Conservation (phyloP, 1,140 invertebrate species). For the Tetramorium parvispinum region DNA sequence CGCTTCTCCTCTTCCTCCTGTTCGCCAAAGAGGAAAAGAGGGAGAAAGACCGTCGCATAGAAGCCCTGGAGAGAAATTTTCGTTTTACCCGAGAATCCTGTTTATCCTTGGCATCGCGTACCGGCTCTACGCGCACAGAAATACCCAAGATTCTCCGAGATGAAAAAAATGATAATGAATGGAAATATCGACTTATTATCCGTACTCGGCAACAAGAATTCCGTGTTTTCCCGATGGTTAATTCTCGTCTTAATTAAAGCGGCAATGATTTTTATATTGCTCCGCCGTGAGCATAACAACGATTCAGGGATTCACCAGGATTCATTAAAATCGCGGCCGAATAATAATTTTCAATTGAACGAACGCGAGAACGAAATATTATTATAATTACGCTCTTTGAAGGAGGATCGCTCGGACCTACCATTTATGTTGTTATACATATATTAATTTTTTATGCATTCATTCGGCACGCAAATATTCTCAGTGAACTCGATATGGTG, state of each 20-base stretch:
- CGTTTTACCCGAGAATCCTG: conserved; percentile 72
- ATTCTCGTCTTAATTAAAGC: conserved; percentile 21
- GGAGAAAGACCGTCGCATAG: conserved; percentile 52
- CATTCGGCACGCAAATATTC: neutral
- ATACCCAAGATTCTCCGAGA: conserved; percentile 51
- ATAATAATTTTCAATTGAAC: conserved; percentile 35
- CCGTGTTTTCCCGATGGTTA: neutral
- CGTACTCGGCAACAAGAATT: conserved; percentile 17
- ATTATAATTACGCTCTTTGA: conserved; percentile 7
- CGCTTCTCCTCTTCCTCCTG: conserved; percentile 40
- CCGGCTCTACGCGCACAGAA: conserved; percentile 3
- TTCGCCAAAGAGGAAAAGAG: neutral
- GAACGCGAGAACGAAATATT: neutral
- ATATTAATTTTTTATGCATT: neutral
- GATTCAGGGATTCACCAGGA: conserved; percentile 16
- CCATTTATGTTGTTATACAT: neutral
- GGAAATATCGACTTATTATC: conserved; percentile 35
- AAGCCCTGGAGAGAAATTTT: conserved; percentile 73
- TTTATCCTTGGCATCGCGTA: conserved; percentile 14
- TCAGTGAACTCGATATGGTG: conserved; percentile 37
- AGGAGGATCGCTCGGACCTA: neutral
- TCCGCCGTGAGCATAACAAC: neutral
- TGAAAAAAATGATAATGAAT: conserved; percentile 35
- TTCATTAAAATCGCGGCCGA: neutral
- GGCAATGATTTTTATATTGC: conserved; percentile 17